phyloP scores from a whole-genome alignment of 2,113 vertebrate species.

The Apus apus region DNA sequence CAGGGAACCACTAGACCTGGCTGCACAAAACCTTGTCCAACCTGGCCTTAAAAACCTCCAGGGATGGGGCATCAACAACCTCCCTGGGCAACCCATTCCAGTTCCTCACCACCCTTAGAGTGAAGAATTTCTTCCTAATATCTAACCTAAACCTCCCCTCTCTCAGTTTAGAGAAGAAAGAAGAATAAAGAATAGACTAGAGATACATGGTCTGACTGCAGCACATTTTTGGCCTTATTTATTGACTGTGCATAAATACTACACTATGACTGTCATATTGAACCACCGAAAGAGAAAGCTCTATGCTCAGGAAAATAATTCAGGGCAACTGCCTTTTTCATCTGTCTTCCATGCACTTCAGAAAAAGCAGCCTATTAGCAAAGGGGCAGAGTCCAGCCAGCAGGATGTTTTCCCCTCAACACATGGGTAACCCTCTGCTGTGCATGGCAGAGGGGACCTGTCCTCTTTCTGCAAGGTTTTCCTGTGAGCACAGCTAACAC shows the following conservation, averaged over 20 bases:
- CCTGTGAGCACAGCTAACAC: neutral
- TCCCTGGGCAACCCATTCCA: too few species aligned
- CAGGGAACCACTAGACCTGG: too few species aligned
- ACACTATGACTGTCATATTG: constrained; percentile 34
- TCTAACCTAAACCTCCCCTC: too few species aligned
- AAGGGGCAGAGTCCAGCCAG: neutral
- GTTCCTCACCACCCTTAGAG: too few species aligned
- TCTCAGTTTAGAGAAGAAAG: too few species aligned
- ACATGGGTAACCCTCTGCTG: neutral
- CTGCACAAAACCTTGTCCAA: too few species aligned
- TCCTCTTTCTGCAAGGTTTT: neutral
- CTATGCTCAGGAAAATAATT: constrained; percentile 26
- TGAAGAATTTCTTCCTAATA: too few species aligned
- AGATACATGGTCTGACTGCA: constrained; percentile 10
- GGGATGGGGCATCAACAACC: too few species aligned
- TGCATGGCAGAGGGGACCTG: neutral
- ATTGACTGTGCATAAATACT: constrained; percentile 47
- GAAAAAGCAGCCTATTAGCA: neutral
- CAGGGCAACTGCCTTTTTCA: constrained; percentile 8
- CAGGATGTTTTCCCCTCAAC: neutral
- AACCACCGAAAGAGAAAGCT: constrained; percentile 39
- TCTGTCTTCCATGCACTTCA: neutral
- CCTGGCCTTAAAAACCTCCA: too few species aligned
- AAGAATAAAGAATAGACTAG: neutral
- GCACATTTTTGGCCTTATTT: constrained; percentile 44